A percentile compares a stretch with the other conserved stretches of the same genome.
Evolutionary conservation across 2,888 invertebrate species (phyloP).

Genomic region (Sepioteuthis lessoniana): DNA sequence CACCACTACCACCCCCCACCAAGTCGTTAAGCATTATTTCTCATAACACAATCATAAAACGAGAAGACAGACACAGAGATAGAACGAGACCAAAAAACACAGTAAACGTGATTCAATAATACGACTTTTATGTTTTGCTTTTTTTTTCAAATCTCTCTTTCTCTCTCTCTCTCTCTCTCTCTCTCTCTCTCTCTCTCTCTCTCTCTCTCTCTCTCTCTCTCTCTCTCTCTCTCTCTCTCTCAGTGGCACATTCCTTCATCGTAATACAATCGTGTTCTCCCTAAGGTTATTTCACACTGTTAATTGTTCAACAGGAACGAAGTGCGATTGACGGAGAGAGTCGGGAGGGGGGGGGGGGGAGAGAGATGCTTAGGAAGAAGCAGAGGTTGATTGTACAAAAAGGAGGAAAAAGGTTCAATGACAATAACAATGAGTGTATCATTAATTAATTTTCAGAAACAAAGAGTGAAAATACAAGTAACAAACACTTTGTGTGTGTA

Average conservation of each 20-base stretch:
- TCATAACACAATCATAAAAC: not conserved
- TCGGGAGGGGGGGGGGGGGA: not conserved
- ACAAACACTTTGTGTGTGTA: too few species aligned
- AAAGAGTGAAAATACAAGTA: not conserved
- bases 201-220: too few species aligned
- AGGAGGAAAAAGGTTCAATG: not conserved
- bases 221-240: too few species aligned
- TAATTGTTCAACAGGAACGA: conserved; percentile 33
- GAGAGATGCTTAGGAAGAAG: not conserved
- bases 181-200: not conserved
- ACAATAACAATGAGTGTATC: not conserved
- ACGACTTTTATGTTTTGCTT: not conserved
- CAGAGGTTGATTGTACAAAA: not conserved
- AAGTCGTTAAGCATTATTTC: conserved; percentile 14
- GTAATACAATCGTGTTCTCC: conserved; percentile 33
- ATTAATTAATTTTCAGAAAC: not conserved
- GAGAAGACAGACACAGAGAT: not conserved
- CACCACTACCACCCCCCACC: too few species aligned
- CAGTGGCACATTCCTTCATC: not conserved
- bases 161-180: not conserved
- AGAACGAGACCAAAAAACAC: not conserved
- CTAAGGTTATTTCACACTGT: not conserved
- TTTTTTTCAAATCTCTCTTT: too few species aligned
- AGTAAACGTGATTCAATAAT: conserved; percentile 1
- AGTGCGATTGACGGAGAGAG: not conserved